Evolutionary conservation across 2,797 vertebrate species (phyloP), one percentile per base, ranked within the genome.

Genomic region (Artibeus lituratus): DNA sequence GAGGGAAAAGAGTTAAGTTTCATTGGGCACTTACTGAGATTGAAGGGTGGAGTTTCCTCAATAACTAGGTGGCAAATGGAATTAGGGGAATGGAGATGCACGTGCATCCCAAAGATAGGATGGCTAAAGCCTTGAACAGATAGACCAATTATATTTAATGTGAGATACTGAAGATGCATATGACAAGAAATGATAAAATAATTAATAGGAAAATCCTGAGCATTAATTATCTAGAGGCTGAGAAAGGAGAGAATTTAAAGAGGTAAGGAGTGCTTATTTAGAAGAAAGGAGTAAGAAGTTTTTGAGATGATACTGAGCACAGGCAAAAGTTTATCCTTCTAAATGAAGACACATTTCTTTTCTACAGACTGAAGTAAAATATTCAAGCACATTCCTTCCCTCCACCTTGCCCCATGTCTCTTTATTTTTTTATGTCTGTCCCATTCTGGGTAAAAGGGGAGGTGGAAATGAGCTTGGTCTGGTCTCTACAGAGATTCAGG

Each of bases 141-240:
- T 2, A 65, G 67, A 81, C 78, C n/a, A 35, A 78, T 42, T 91
- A 24, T 10, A 35, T 67, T 86, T 93, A 82, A 94, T 32, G 70
- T 55, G 32, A 90, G 2, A 22, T 69, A 53, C 14, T 83, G 65
- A 62, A 12, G 19, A 90, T 39, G 15, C 49, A 62, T 74, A n/a
- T 80, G 47, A 85, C 16, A 83, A 80, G 49, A 83, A 74, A 72
- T 9, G 22, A 21, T 91, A 81, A 81, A 29, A 51, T 73, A 65
- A 84, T 57, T n/a, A 53, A 21, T 15, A 81, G 24, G 44, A 73
- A 3, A 67, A 32, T 9, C 26, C 55, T 89, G 22, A 42, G 76
- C 62, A 3, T 77, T 72, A 49, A 49, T 49, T 72, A 35, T 37
- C 44, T 57, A 57, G 29, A 42, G 21, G 32, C 26, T 55, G 44